Percentiles rank a stretch among this genome's conserved stretches.
Conservation (phyloP, 2,113 vertebrate genomes). For the Hiodon tergisus region DNA sequence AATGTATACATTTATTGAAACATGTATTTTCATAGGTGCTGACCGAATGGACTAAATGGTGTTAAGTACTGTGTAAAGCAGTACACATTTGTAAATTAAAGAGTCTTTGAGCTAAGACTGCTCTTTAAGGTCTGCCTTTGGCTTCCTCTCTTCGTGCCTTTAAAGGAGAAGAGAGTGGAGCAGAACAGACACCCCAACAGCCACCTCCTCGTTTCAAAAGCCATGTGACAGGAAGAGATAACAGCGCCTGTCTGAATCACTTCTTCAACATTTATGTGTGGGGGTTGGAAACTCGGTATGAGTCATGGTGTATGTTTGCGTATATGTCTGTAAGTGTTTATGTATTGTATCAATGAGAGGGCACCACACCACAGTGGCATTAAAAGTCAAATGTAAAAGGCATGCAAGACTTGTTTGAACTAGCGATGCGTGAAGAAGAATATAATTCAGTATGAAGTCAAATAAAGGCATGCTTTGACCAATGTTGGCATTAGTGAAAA, state of each 20-base stretch:
- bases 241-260: conserved; percentile 33
- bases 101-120: not conserved
- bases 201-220: conserved; percentile 19
- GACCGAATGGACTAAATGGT: no score
- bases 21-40: no score
- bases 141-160: conserved; percentile 10
- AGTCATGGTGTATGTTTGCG: conserved; percentile 25
- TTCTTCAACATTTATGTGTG: conserved; percentile 31
- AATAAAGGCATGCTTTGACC: no score
- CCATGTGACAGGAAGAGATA: conserved; percentile 39
- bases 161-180: conserved; percentile 20
- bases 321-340: not conserved
- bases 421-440: no score
- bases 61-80: not conserved
- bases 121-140: conserved; percentile 1
- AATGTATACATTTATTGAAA: no score
- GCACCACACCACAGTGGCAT: no score
- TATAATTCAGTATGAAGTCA: no score
- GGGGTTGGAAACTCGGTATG: conserved; percentile 33
- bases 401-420: no score
- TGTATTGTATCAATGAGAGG: not conserved
- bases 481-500: no score
- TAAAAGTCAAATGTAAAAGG: no score
- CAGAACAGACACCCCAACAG: conserved; percentile 25
- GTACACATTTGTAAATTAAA: not conserved